Conservation (phyloP, 2,113 vertebrate species). For the Sturnira hondurensis region DNA sequence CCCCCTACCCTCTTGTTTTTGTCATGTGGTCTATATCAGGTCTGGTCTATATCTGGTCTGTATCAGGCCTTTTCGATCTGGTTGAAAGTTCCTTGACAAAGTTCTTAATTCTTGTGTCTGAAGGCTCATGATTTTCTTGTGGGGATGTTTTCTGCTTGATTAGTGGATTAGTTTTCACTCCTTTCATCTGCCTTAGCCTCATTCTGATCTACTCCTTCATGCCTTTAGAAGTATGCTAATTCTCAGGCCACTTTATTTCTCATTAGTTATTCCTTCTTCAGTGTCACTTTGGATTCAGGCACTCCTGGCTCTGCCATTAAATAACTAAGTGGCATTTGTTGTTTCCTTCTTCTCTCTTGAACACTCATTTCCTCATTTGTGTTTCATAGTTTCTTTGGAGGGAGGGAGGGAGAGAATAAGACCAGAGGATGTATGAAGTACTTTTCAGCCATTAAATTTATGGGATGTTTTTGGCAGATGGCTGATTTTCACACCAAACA, state of each 20-base stretch:
- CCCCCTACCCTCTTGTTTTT: too few species aligned
- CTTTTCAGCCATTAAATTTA: background rate
- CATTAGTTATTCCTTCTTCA: background rate
- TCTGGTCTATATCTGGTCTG: background rate
- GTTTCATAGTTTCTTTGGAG: too few species aligned
- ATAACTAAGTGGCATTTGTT: background rate
- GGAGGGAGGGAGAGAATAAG: background rate
- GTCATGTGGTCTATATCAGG: background rate
- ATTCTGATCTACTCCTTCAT: background rate
- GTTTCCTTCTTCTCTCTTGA: background rate
- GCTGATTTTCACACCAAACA: background rate
- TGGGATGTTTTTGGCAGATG: background rate
- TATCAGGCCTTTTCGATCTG: background rate
- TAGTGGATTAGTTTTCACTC: background rate
- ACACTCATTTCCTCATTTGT: background rate
- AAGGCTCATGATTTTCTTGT: background rate
- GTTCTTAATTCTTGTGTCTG: background rate
- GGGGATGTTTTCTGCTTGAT: background rate
- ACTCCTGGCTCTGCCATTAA: background rate
- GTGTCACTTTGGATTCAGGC: background rate
- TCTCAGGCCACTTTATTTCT: background rate
- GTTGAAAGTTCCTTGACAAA: background rate
- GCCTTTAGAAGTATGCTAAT: background rate
- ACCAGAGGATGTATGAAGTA: background rate
- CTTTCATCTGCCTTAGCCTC: background rate